phyloP scores from a whole-genome alignment of 2,797 vertebrate species.

The Lemur catta region DNA sequence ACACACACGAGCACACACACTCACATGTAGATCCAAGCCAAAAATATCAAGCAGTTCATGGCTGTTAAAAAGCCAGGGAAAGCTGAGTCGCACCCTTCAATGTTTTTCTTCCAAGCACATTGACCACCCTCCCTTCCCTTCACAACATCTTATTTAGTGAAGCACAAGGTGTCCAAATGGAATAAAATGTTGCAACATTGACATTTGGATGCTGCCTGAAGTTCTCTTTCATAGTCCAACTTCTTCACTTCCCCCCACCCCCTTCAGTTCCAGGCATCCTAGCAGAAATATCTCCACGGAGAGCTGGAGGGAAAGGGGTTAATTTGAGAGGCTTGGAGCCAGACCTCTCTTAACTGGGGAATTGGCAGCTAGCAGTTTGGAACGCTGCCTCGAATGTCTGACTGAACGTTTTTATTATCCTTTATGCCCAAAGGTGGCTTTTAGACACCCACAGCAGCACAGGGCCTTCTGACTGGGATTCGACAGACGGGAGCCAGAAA shows the following conservation, averaged over 20 bases:
- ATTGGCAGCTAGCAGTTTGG: conserved; percentile 55
- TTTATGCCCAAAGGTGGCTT: conserved; percentile 74
- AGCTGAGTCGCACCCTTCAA: conserved; percentile 78
- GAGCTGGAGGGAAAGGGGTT: background rate
- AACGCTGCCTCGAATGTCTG: conserved; percentile 65
- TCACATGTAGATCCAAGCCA: conserved; percentile 82
- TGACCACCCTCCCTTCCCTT: conserved; percentile 82
- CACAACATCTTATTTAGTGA: conserved; percentile 80
- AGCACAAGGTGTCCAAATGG: conserved; percentile 58
- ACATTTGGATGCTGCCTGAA: background rate
- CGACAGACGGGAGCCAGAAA: conserved; percentile 65
- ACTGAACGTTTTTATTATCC: conserved; percentile 74
- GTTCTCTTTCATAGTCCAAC: background rate
- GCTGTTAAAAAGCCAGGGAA: conserved; percentile 85
- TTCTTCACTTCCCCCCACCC: rapidly evolving
- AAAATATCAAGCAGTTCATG: conserved; percentile 84
- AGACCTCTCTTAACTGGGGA: conserved; percentile 60
- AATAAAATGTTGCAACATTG: conserved; percentile 36
- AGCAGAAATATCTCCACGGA: background rate
- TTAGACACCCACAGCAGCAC: conserved; percentile 66
- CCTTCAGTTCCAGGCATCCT: background rate
- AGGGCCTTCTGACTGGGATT: conserved; percentile 47
- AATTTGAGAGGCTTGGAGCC: background rate
- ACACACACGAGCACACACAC: conserved; percentile 73
- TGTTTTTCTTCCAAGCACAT: conserved; percentile 84